A percentile compares a stretch with the other conserved stretches of the same genome.
Conservation (phyloP, 2,113 vertebrate genomes). For the Melanocharis versteri region DNA sequence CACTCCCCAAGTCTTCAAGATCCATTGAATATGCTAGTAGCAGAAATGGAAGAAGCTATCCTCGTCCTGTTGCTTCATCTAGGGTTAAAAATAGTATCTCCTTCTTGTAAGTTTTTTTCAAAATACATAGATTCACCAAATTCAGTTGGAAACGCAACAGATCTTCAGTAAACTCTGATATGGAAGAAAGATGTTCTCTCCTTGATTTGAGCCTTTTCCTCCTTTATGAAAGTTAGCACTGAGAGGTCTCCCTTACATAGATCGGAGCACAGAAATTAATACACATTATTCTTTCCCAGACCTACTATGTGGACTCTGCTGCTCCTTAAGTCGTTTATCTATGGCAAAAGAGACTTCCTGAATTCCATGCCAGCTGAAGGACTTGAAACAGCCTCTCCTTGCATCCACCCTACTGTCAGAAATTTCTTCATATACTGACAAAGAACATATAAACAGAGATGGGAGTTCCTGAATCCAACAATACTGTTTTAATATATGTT, state of each 20-base stretch:
- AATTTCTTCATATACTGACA: not conserved
- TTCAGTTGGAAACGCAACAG: not conserved
- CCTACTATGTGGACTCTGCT: not conserved
- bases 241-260: not conserved
- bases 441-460: not conserved
- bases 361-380: not conserved
- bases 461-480: not conserved
- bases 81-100: not conserved
- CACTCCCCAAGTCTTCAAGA: not conserved
- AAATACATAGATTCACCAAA: not conserved
- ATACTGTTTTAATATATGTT: not conserved
- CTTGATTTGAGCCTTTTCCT: not conserved
- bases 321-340: not conserved
- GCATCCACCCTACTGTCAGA: rapidly evolving
- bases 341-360: not conserved
- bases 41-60: not conserved
- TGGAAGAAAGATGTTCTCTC: not conserved
- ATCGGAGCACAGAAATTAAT: not conserved
- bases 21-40: not conserved
- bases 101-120: not conserved
- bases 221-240: not conserved
- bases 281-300: rapidly evolving
- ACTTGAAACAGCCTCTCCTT: not conserved
- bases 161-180: not conserved
- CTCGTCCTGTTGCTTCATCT: not conserved